Conservation (phyloP, 64 coral and sea anemone genomes). For the Astreopora myriophthalma region DNA sequence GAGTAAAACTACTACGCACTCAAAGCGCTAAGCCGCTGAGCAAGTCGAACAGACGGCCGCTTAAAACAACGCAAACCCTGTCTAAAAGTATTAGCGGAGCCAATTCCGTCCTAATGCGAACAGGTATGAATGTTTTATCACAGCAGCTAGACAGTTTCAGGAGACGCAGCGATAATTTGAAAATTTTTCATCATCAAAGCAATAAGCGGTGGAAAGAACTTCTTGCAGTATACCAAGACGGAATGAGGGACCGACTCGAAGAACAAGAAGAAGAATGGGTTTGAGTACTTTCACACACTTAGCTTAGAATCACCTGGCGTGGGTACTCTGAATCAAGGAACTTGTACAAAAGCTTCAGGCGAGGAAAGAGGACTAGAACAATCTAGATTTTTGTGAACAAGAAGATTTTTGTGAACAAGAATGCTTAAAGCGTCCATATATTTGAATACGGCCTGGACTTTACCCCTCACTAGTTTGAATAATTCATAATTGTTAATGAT, state of each 20-base stretch:
- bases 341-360: too few relatives aligned
- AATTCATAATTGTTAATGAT: neutral
- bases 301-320: too few relatives aligned
- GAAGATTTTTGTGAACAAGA: too few relatives aligned
- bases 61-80: neutral
- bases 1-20: neutral
- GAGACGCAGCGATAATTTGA: neutral
- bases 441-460: neutral
- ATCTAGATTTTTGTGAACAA: too few relatives aligned
- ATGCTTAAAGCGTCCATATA: neutral
- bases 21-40: neutral
- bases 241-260: conserved; percentile 10
- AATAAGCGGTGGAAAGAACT: conserved; percentile 30
- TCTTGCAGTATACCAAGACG: neutral
- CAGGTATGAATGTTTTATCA: conserved; percentile 1
- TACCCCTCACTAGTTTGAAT: neutral
- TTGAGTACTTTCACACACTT: neutral
- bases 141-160: neutral
- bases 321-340: neutral
- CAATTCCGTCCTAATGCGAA: conserved; percentile 8
- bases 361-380: too few relatives aligned
- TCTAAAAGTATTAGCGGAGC: neutral
- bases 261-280: conserved; percentile 36
- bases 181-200: conserved; percentile 11
- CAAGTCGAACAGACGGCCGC: neutral